Evolutionary conservation across 2,113 vertebrate species (phyloP).

Genomic region (Rhea americana): DNA sequence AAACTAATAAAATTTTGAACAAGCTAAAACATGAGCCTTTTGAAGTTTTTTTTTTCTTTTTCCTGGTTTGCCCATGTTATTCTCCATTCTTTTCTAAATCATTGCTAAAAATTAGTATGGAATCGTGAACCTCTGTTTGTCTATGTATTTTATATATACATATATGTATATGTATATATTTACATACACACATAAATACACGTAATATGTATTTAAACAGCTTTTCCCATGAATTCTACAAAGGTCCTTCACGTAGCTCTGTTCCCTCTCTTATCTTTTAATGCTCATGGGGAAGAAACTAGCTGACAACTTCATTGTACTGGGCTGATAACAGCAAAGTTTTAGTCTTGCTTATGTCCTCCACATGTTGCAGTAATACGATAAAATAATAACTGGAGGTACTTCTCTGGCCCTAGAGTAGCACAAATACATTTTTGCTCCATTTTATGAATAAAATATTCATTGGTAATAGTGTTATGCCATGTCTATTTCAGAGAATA

Average conservation of each 20-base stretch:
- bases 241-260: not conserved
- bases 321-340: not conserved
- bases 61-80: not conserved
- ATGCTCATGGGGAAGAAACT: not conserved
- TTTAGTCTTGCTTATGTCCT: not conserved
- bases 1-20: slow-evolving; percentile 60
- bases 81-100: slow-evolving; percentile 34
- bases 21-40: slow-evolving; percentile 59
- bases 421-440: slow-evolving; percentile 36
- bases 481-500: slow-evolving; percentile 38
- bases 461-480: slow-evolving; percentile 24
- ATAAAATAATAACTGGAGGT: not conserved
- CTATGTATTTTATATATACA: not conserved
- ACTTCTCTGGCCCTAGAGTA: slow-evolving; percentile 1
- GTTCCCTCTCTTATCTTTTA: not conserved
- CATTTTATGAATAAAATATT: slow-evolving; percentile 66
- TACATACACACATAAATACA: not conserved
- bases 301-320: not conserved
- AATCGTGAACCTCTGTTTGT: not conserved
- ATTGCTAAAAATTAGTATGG: not conserved
- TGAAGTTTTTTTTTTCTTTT: slow-evolving; percentile 23
- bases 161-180: not conserved
- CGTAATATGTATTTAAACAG: not conserved
- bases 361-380: slow-evolving; percentile 8
- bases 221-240: not conserved